Base-by-base conservation (phyloP, 2,888 invertebrate species). In the Megaustenia siamemsis region DNA sequence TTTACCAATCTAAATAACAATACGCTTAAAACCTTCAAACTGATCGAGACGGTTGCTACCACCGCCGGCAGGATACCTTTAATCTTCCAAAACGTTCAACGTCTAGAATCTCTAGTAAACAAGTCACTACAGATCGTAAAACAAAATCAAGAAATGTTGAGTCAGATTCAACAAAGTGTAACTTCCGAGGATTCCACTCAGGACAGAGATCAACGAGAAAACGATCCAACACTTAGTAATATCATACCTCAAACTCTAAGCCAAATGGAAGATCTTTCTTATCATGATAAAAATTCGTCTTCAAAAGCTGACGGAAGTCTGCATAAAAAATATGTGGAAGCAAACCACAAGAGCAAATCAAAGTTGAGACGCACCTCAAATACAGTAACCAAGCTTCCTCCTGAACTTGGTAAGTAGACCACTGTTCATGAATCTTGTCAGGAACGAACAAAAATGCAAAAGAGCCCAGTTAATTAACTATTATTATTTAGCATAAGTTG, bases 61-160 rank as follows among this genome's bases (percentile, higher is more conserved):
- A 90, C 90, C 80, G 91, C 92, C 0, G 90, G 91, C 2, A 92
- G 92, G 92, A 90, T 92, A 66, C 92, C 92, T 0, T 89, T 89
- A 69, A 88, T 92, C 21, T 91, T 89, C 68, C 90, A 90, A 68
- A 90, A 88, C 68, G 85, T 91, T 69, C 87, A 89, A 40, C 90
- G 89, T 84, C 88, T 90, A 32, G 91, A 90, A 69, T 86, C 86
- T n/a, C 89, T 90, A 45, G 85, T 90, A 2, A 92, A 92, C 77
- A 87, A 90, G 66, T 89, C 91, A 0, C 60, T 89, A 43, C 71
- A 85, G 18, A 53, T 86, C 28, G 78, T 83, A 69, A 75, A 49
- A 18, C 81, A 81, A 8, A 79, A 69, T 53, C 49, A 69, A 12
- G 68, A 40, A 18, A 40, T 81, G 40, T 3, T 83, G 38, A 40